Percentiles rank a stretch among this genome's conserved stretches.
Evolutionary conservation across 1,140 invertebrate species (phyloP).

Genomic region (Micrasema longulum): DNA sequence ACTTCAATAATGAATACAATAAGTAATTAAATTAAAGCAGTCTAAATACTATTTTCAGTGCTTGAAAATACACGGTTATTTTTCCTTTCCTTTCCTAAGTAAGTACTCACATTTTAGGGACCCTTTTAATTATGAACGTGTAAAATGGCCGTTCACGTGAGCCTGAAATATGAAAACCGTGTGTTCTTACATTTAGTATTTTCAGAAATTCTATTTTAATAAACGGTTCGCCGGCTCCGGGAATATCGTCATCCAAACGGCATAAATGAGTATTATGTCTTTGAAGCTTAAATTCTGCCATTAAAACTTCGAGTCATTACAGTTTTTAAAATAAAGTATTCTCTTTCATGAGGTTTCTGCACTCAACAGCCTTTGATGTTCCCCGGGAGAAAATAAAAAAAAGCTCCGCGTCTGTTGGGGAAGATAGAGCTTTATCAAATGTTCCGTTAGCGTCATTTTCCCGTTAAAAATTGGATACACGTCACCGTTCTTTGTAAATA

Average conservation of each 20-base stretch:
- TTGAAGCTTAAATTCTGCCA: constrained; percentile 48
- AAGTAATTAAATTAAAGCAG: too few relatives aligned
- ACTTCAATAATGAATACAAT: too few relatives aligned
- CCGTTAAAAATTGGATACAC: neutral
- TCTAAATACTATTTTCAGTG: too few relatives aligned
- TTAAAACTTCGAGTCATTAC: constrained; percentile 47
- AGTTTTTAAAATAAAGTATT: constrained; percentile 52
- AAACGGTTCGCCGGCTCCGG: constrained; percentile 7
- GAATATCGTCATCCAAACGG: constrained; percentile 43
- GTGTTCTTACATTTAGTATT: neutral
- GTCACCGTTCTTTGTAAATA: constrained; percentile 3
- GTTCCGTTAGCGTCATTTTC: constrained; percentile 38
- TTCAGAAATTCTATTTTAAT: neutral
- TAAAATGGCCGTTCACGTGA: neutral
- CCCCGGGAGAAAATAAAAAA: constrained; percentile 28
- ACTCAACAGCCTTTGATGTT: constrained; percentile 47
- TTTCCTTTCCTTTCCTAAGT: too few relatives aligned
- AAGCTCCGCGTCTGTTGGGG: neutral
- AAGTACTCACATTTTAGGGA: too few relatives aligned
- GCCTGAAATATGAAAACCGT: too few relatives aligned
- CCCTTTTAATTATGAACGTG: neutral
- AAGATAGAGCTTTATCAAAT: constrained; percentile 38
- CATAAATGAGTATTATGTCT: constrained; percentile 50
- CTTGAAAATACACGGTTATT: too few relatives aligned
- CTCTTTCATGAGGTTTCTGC: constrained; percentile 52